Conservation (phyloP, 30 jellyfish, hydroid and myxozoan species). For the Clytia hemisphaerica region DNA sequence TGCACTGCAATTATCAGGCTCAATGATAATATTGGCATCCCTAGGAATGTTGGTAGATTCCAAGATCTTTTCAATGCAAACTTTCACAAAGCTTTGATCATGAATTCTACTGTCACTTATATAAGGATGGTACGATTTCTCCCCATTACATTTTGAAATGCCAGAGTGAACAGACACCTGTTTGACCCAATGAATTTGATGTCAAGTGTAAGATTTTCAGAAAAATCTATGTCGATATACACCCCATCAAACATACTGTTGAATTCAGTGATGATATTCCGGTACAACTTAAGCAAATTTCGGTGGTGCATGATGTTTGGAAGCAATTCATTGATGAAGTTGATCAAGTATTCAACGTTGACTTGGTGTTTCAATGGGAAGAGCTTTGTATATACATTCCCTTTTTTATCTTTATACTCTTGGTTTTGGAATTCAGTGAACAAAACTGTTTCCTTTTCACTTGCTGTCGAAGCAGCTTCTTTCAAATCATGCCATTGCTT, state of each 20-base stretch:
- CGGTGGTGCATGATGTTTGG: slow-evolving; percentile 10
- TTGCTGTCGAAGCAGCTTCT: not conserved
- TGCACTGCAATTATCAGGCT: slow-evolving; percentile 8
- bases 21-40: not conserved
- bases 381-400: slow-evolving; percentile 1
- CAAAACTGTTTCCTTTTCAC: not conserved
- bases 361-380: slow-evolving; percentile 15
- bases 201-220: slow-evolving; percentile 13
- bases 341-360: not conserved
- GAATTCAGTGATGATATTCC: slow-evolving; percentile 7
- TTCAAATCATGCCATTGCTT: slow-evolving; percentile 6
- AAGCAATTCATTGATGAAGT: not conserved
- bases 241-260: not conserved
- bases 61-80: not conserved
- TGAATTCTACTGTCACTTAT: not conserved
- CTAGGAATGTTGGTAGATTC: not conserved
- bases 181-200: not conserved
- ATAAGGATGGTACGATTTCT: not conserved
- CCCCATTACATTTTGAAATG: slow-evolving; percentile 13
- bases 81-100: slow-evolving; percentile 9
- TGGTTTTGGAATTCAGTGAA: not conserved
- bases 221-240: slow-evolving; percentile 8
- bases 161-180: slow-evolving; percentile 26
- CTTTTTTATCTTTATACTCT: no score
- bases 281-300: slow-evolving; percentile 10